Evolutionary conservation across 2,797 vertebrate species (phyloP).

Genomic region (Spinus pinus): DNA sequence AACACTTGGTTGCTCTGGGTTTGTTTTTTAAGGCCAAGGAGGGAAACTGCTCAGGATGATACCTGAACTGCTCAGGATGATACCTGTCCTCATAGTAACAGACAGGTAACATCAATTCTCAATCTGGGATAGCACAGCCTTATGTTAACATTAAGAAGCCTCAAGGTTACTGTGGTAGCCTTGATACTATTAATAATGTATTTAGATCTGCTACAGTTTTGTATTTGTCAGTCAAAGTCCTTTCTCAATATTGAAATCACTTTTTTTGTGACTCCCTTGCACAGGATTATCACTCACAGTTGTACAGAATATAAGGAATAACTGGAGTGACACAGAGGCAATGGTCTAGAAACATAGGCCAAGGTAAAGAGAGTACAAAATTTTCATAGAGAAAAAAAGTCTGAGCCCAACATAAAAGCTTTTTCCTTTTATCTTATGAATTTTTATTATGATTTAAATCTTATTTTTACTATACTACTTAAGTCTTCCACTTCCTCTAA

Average conservation of each 20-base stretch:
- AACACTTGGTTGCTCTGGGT: background rate
- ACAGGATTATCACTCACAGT: background rate
- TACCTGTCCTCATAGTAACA: background rate
- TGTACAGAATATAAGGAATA: background rate
- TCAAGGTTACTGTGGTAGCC: background rate
- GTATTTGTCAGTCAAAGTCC: background rate
- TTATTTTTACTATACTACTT: background rate
- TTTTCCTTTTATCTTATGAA: background rate
- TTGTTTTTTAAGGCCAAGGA: background rate
- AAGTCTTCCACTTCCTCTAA: background rate
- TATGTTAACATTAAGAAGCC: background rate
- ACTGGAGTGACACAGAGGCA: background rate
- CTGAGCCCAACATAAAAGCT: background rate
- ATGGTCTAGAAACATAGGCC: background rate
- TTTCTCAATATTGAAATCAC: background rate
- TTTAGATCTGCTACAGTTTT: background rate
- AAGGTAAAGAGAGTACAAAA: background rate
- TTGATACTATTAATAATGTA: background rate
- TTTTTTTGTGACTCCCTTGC: background rate
- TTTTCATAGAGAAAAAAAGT: background rate
- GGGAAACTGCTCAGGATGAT: background rate
- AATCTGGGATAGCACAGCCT: background rate
- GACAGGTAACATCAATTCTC: background rate
- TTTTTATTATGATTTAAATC: background rate
- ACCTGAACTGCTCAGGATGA: background rate